Evolutionary conservation across 2,888 invertebrate species (phyloP), one percentile per base, ranked within the genome.

Genomic region (Drosophila borborema): DNA sequence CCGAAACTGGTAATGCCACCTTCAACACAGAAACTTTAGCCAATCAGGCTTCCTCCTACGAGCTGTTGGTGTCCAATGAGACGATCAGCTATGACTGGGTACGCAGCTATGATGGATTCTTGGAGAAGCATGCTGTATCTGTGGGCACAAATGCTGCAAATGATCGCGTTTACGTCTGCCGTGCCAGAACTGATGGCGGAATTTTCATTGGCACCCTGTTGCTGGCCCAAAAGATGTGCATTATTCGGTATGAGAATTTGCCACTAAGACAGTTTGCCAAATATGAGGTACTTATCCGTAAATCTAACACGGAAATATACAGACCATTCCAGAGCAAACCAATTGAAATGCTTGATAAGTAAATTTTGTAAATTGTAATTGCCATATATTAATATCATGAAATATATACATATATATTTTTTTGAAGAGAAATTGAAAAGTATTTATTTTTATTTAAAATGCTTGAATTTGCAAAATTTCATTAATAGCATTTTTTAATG

Each of bases 41-140:
- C 2, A 34, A 14, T 49, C 16, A 41, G 7, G 72, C 66, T 2
- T 38, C 51, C 1, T 20, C 41, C 9, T 81, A 72, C 54, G 67
- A 79, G 1, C 1, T 83, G 31, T 49, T 83, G 23, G 74, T 79
- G 0, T n/a, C 59, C 40, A 72, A 72, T 28, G 67, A 38, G 10
- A 64, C 70, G 3, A 2, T 67, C 2, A 60, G 54, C 16, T 86
- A 81, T 31, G 28, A 58, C 0, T 86, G 81, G 78, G 54, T 70
- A 2, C 73, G 67, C n/a, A 86, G 81, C 28, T 82, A 16, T 48
- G 81, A 82, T 62, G 86, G 83, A 5, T 76, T 18, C 45, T 63
- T 53, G 55, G 82, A 82, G 43, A 63, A 40, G 34, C 58, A 58
- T 46, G 18, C 63, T 10, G 83, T 86, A 2, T 63, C 77, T 8